These are phyloP conservation scores for Oryzias celebensis DNA, from an alignment of 2,113 vertebrate genomes.

Conservation along the genomic window DNA sequence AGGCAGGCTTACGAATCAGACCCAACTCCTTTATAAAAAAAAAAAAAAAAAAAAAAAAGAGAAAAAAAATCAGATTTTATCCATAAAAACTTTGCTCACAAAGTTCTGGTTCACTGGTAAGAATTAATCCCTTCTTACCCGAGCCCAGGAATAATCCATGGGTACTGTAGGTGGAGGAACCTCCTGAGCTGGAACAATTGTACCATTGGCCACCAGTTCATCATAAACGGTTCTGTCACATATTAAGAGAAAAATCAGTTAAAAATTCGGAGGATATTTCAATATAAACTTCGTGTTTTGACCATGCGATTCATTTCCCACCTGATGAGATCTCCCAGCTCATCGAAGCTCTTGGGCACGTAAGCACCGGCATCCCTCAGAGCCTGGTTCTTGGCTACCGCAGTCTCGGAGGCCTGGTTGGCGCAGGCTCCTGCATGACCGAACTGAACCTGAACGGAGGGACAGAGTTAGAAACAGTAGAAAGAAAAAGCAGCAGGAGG, in stretches of 20 bases:
- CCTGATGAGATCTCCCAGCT: constrained; percentile 92
- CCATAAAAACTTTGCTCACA: not conserved
- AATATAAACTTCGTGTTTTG: not conserved
- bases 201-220: constrained; percentile 87
- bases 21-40: constrained; percentile 85
- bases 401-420: constrained; percentile 93
- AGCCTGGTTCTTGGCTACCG: constrained; percentile 93
- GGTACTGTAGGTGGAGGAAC: constrained; percentile 96
- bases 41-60: not conserved
- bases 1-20: constrained; percentile 95
- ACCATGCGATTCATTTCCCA: constrained; percentile 22
- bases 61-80: not conserved
- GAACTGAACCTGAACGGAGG: constrained; percentile 88
- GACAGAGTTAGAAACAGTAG: not conserved
- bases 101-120: not conserved
- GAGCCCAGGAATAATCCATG: constrained; percentile 99
- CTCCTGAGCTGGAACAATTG: constrained; percentile 91
- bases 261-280: not conserved
- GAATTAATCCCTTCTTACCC: constrained; percentile 75
- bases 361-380: constrained; percentile 90
- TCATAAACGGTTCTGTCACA: constrained; percentile 89
- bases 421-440: constrained; percentile 97
- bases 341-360: constrained; percentile 94
- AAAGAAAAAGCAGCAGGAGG: too few species aligned
- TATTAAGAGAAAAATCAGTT: not conserved